Evolutionary conservation across 1,140 invertebrate species (phyloP).

Genomic region (Drosophila ficusphila): DNA sequence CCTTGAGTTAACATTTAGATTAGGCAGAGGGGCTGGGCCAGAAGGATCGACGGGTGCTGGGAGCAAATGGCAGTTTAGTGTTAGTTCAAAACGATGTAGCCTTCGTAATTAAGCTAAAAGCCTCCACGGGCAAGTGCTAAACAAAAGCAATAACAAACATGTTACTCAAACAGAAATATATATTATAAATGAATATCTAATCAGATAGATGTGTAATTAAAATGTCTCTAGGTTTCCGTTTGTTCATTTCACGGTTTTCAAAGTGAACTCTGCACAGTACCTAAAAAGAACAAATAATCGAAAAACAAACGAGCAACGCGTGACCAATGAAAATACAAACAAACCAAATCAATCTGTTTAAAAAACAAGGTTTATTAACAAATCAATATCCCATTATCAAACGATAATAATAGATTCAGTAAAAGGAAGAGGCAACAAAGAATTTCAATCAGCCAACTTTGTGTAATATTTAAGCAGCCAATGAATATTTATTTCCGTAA

Average conservation of each 20-base stretch:
- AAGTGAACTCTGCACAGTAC: constrained; percentile 69
- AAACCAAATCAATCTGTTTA: constrained; percentile 33
- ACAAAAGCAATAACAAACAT: constrained; percentile 66
- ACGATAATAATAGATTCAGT: constrained; percentile 1
- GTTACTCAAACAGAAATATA: constrained; percentile 38
- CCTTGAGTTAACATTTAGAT: constrained; percentile 71
- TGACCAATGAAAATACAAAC: constrained; percentile 64
- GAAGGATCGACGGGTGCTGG: constrained; percentile 1
- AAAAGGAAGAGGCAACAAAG: neutral
- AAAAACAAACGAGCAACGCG: constrained; percentile 58
- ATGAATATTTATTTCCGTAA: constrained; percentile 10
- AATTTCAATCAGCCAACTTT: constrained; percentile 12
- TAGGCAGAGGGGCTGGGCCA: constrained; percentile 24
- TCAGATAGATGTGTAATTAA: constrained; percentile 25
- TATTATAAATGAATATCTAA: constrained; percentile 15
- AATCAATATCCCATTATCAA: constrained; percentile 17
- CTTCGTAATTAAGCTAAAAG: constrained; percentile 64
- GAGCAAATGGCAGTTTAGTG: constrained; percentile 30
- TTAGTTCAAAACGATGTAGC: constrained; percentile 50
- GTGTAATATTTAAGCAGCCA: constrained; percentile 2
- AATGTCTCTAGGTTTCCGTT: constrained; percentile 64
- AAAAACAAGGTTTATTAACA: constrained; percentile 23
- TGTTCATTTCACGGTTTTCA: constrained; percentile 66
- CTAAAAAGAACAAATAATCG: constrained; percentile 51
- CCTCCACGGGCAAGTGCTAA: constrained; percentile 57